Evolutionary conservation across 1,140 invertebrate species (phyloP), one percentile per base, ranked within the genome.

Genomic region (Steinernema feltiae): DNA sequence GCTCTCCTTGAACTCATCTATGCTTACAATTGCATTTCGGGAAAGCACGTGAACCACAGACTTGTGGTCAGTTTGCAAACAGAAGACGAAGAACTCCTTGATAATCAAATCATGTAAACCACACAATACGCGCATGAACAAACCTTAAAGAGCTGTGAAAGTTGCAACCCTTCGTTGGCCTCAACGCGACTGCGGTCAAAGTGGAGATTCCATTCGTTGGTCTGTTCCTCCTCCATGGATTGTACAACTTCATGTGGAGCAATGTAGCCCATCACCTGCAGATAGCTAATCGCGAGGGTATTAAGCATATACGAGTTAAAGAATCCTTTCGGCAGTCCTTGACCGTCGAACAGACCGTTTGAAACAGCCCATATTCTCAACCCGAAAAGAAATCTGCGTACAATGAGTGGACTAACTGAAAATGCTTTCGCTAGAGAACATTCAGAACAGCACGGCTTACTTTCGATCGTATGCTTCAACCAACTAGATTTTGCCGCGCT

Each of bases 281-380:
- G 75, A 46, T 32, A 70, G 31, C 63, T 21, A 30, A 77, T 78
- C 48, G 69, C 63, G 12, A 77, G 18, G 48, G 29, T 18, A 29
- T 77, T 78, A 15, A 77, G 35, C 76, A 78, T 77, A 75, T 77
- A 77, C n/a, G 76, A 48, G 41, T 77, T 77, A 75, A 77, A 77
- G 32, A 46, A 35, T 21, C 74, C 76, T n/a, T 29, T 73, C 75
- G 76, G 53, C 24, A 69, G 69, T 12, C 29, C 53, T 15, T 31
- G 76, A 12, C 41, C 15, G 15, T 78, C 75, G 30, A 79, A 77
- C 3, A 77, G 48, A 17, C 75, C 76, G 48, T 77, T 77, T n/a
- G 76, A 69, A 12, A 70, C 21, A 32, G 75, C 73, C 76, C 76
- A 77, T 31, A 77, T 78, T 2, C 76, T 35, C 21, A 77, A 30